Percentiles rank a stretch among this genome's conserved stretches.
These are phyloP conservation scores for Heterocephalus glaber DNA, from an alignment of 2,113 vertebrate genomes.

Conservation along the genomic window DNA sequence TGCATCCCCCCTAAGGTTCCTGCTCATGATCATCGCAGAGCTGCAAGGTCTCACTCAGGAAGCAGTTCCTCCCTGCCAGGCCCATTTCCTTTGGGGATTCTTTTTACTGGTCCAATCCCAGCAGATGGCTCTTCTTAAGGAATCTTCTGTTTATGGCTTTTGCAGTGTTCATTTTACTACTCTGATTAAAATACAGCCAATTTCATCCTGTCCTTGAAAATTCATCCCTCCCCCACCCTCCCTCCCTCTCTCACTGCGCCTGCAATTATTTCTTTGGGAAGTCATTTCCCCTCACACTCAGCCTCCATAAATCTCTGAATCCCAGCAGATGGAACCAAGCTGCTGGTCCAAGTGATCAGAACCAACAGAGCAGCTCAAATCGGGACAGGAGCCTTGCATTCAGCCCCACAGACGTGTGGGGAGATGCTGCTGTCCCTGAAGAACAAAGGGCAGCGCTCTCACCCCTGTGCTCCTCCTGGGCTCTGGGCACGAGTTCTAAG, in stretches of 20 bases:
- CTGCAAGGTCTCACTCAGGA: background rate
- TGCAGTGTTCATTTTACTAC: background rate
- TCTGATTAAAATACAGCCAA: background rate
- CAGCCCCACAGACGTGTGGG: background rate
- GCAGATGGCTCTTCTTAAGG: background rate
- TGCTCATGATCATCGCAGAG: background rate
- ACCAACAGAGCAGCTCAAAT: background rate
- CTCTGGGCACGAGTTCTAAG: background rate
- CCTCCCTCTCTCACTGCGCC: background rate
- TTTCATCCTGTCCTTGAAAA: background rate
- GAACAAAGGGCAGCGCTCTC: background rate
- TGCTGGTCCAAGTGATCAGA: background rate
- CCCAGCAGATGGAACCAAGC: background rate
- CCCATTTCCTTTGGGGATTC: background rate
- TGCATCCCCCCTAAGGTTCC: background rate
- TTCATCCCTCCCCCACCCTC: background rate
- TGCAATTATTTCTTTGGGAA: background rate
- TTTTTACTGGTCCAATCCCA: background rate
- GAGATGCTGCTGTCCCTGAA: background rate
- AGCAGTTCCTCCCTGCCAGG: background rate
- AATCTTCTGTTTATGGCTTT: background rate
- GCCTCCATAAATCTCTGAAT: background rate
- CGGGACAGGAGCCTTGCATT: accelerated
- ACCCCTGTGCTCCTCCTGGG: background rate
- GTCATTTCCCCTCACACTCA: background rate